These are phyloP conservation scores for Rotaria magnacalcarata DNA, from an alignment of 2,888 invertebrate species.

Conservation along the genomic window DNA sequence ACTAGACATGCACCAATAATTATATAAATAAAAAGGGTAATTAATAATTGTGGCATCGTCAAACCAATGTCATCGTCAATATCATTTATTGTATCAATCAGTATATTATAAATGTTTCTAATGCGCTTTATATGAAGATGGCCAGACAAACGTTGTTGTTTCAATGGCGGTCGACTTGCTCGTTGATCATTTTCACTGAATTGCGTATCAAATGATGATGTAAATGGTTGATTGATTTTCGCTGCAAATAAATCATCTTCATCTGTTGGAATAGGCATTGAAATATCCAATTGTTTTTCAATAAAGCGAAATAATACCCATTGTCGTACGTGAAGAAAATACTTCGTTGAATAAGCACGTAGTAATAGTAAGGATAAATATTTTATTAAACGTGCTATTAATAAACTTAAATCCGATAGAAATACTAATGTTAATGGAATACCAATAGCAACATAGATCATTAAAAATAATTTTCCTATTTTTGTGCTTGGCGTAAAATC, in stretches of 20 bases:
- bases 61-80: neutral
- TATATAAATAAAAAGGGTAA: conserved; percentile 54
- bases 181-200: neutral
- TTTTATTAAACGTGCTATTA: conserved; percentile 26
- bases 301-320: neutral
- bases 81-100: conserved; percentile 16
- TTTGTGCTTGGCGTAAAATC: neutral
- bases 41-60: conserved; percentile 56
- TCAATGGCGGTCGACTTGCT: neutral
- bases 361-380: conserved; percentile 16
- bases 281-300: neutral
- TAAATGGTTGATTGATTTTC: too few relatives aligned
- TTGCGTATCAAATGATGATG: neutral
- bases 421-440: conserved; percentile 35
- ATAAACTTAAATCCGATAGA: conserved; percentile 24
- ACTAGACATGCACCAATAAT: conserved; percentile 57
- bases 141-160: neutral
- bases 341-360: conserved; percentile 16
- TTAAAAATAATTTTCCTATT: conserved; percentile 30
- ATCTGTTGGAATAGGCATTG: neutral
- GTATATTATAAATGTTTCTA: neutral
- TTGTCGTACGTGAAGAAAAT: conserved; percentile 10
- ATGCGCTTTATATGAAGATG: neutral
- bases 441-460: neutral
- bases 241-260: neutral